phyloP scores from a whole-genome alignment of 1,140 invertebrate species.

The Penaeus japonicus region DNA sequence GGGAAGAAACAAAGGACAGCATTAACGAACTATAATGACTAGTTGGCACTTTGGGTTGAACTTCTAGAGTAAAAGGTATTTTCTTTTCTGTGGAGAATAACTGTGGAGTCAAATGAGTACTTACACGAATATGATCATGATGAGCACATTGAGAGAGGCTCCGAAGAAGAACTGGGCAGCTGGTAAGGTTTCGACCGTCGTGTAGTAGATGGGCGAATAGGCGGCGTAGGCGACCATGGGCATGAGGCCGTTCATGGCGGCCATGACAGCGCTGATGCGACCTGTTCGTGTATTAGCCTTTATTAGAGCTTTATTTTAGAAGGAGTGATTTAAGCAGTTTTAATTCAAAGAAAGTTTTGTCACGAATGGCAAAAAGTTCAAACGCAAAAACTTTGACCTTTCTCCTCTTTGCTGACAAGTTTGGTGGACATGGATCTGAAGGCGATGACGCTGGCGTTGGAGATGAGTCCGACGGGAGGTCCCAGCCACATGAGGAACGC shows the following conservation, averaged over 20 bases:
- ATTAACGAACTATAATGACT: no score
- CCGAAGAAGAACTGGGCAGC: constrained; percentile 53
- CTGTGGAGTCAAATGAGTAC: constrained; percentile 15
- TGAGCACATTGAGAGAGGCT: constrained; percentile 40
- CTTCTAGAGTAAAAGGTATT: background rate
- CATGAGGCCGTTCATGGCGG: constrained; percentile 51
- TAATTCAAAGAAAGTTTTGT: background rate
- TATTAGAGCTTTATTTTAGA: no score
- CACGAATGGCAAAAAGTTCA: background rate
- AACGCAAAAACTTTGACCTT: constrained; percentile 42
- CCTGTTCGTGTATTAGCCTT: constrained; percentile 1
- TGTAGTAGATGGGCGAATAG: constrained; percentile 49
- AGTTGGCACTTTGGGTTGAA: no score
- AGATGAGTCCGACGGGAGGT: constrained; percentile 36
- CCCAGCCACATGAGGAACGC: constrained; percentile 51
- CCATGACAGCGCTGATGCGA: constrained; percentile 50
- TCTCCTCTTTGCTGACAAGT: constrained; percentile 45
- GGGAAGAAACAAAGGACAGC: no score
- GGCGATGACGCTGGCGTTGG: constrained; percentile 50
- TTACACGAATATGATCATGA: constrained; percentile 47
- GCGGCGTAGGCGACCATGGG: constrained; percentile 47
- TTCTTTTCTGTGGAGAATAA: background rate
- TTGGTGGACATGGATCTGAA: constrained; percentile 56
- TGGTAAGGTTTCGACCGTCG: constrained; percentile 44
- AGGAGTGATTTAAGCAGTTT: no score